These are phyloP conservation scores for Plebejus melissa DNA, from an alignment of 2,888 invertebrate genomes.

Conservation along the genomic window DNA sequence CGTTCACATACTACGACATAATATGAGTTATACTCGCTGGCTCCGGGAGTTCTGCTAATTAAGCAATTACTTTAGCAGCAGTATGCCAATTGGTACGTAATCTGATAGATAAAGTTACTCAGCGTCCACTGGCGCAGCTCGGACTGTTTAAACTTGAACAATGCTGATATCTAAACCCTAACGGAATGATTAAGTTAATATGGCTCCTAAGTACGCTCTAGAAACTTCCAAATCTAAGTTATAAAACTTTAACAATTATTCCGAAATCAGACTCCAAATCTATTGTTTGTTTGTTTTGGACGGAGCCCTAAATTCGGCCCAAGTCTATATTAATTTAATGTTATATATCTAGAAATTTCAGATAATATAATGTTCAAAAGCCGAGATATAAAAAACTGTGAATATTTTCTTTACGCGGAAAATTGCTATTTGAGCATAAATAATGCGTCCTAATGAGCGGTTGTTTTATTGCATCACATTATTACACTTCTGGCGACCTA, in stretches of 20 bases:
- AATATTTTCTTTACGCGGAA: background rate
- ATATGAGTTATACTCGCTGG: background rate
- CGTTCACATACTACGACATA: background rate
- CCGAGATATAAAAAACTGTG: too few relatives aligned
- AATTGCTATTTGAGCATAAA: background rate
- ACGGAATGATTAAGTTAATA: constrained; percentile 26
- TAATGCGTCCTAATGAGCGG: background rate
- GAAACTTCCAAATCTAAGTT: constrained; percentile 14
- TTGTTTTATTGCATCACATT: background rate
- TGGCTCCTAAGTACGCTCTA: constrained; percentile 20
- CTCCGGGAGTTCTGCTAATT: background rate
- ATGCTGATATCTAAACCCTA: constrained; percentile 22
- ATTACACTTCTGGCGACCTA: background rate
- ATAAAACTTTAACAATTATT: constrained; percentile 21
- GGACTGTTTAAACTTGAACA: constrained; percentile 27
- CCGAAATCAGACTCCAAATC: background rate
- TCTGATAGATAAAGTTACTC: constrained; percentile 24
- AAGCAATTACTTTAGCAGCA: constrained; percentile 16
- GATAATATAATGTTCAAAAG: too few relatives aligned
- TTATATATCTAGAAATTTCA: background rate
- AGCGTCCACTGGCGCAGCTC: constrained; percentile 16
- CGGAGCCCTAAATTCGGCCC: background rate
- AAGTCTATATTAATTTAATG: background rate
- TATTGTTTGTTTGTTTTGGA: constrained; percentile 2
- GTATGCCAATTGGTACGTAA: constrained; percentile 26